These are phyloP conservation scores for Geopemphigus sp. DNA, from an alignment of 1,140 invertebrate genomes.

Conservation along the genomic window DNA sequence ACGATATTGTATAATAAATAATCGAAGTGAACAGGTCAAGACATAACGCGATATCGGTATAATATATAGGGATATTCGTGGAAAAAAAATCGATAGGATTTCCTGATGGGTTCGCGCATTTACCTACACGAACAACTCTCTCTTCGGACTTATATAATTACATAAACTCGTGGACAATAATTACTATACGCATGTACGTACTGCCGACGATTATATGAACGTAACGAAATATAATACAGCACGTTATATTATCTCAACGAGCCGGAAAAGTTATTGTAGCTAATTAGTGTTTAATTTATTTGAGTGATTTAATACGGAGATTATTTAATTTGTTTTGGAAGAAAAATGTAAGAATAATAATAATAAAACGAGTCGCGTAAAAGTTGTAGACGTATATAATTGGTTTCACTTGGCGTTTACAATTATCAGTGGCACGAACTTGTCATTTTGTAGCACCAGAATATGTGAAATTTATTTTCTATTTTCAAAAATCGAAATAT, in stretches of 20 bases:
- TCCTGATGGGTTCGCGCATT: slow-evolving; percentile 10
- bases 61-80: neutral
- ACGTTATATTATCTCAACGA: neutral
- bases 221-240: neutral
- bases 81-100: slow-evolving; percentile 19
- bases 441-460: too few relatives aligned
- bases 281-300: neutral
- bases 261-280: too few relatives aligned
- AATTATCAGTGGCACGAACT: neutral
- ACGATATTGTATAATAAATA: neutral
- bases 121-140: slow-evolving; percentile 37
- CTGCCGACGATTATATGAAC: neutral
- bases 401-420: neutral
- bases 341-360: neutral
- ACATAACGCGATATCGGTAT: neutral
- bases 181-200: neutral
- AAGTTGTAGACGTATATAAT: neutral
- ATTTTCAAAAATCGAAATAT: too few relatives aligned
- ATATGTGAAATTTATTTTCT: too few relatives aligned
- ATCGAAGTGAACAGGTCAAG: neutral
- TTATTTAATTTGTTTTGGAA: neutral
- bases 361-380: neutral
- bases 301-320: neutral
- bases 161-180: slow-evolving; percentile 16
- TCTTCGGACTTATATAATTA: neutral